Conservation (phyloP, 2,797 vertebrate genomes). For the Enteromius anoplus region DNA sequence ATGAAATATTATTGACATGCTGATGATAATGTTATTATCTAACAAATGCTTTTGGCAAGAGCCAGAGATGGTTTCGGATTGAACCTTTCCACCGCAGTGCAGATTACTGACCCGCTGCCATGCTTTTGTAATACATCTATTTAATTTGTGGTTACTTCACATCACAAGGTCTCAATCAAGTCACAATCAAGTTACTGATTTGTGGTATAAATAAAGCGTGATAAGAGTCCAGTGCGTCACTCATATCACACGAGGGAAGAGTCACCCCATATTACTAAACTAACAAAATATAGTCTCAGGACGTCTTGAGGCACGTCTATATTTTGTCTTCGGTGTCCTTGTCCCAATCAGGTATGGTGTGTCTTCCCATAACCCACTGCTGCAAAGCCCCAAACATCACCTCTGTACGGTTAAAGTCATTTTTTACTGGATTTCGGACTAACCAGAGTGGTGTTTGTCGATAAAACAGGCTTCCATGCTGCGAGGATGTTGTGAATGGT, state of each 20-base stretch:
- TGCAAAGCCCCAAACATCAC: neutral
- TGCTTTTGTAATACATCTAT: neutral
- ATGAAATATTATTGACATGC: neutral
- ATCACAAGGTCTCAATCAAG: neutral
- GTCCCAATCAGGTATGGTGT: neutral
- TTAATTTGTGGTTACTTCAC: neutral
- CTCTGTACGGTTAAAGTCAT: neutral
- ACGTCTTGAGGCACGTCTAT: neutral
- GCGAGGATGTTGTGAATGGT: too few relatives aligned
- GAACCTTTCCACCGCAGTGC: neutral
- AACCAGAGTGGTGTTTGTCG: too few relatives aligned
- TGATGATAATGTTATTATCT: neutral
- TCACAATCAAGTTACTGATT: neutral
- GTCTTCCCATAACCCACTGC: neutral
- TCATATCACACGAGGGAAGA: neutral
- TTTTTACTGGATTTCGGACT: neutral
- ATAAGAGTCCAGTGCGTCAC: neutral
- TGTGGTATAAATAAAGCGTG: neutral
- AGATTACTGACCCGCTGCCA: neutral
- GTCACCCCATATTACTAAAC: neutral
- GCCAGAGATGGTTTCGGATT: neutral
- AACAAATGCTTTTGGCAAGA: neutral
- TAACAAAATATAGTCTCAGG: neutral
- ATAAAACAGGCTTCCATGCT: too few relatives aligned
- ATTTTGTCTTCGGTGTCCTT: neutral